Base-by-base conservation (phyloP, 2,113 vertebrate species). In the Cephalopholis sonnerati region DNA sequence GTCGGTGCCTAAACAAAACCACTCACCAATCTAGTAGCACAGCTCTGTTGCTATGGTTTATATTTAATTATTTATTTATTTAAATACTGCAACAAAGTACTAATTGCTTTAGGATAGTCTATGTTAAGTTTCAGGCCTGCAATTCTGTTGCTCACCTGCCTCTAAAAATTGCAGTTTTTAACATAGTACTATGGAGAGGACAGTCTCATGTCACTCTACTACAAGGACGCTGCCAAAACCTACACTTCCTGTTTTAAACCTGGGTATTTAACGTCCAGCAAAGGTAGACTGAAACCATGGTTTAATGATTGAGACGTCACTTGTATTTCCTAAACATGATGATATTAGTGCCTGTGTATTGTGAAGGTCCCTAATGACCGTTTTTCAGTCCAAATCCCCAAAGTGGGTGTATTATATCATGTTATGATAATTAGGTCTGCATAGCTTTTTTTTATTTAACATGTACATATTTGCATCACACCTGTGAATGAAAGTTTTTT, bases 321-420 rank as follows among this genome's bases (percentile, higher is more conserved):
- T 51, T 70, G 57, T 77, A 25, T 78, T 71, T 71, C 24, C 79
- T 44, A 16, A 51, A 82, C 57, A 74, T 81, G 39, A 86, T 81
- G 16, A 82, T 81, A 76, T 76, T 90, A 79, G 89, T 91, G 89
- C 83, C 89, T 89, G 87, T 87, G 86, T 87, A 27, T 92, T 85
- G 90, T 88, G 79, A 80, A 81, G 74, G 74, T 87, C 88, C 87
- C 88, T 87, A 25, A 51, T 27, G 81, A 61, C 57, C 51, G 10
- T 73, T 79, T 50, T 90, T 79, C n/a, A 78, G 32, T 83, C 36
- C 50, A 65, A 64, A 79, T 51, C 51, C 32, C 66, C 54, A 3
- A 84, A 29, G 27, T 79, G 67, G 24, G 63, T 79, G 50, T 73
- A 36, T 67, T 50, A 50, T 15, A 39, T 53, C 54, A 64, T 41